These are phyloP conservation scores for Mormyrus lacerda DNA, from an alignment of 2,113 vertebrate species.

Conservation along the genomic window DNA sequence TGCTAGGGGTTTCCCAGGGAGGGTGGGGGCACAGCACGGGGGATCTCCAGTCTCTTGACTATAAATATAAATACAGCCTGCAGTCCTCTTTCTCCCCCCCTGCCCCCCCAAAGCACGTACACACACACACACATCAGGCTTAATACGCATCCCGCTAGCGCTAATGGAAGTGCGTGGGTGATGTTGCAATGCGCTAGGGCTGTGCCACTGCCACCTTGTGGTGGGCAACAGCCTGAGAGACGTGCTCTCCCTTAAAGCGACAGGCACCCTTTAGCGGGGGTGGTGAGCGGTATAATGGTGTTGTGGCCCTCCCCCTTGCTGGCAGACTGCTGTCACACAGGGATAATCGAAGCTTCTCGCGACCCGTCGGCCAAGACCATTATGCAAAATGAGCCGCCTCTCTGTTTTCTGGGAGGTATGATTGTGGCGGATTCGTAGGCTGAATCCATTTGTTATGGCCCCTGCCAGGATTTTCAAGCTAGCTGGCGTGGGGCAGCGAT, in stretches of 20 bases:
- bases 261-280: background rate
- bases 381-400: constrained; percentile 10
- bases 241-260: background rate
- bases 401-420: background rate
- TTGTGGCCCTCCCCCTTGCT: background rate
- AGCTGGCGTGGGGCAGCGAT: background rate
- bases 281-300: background rate
- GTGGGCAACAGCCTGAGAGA: background rate
- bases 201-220: background rate
- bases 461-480: background rate
- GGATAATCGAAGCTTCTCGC: background rate
- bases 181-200: background rate
- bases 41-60: constrained; percentile 52
- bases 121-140: background rate
- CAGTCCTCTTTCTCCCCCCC: background rate
- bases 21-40: constrained; percentile 35
- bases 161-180: background rate
- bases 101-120: background rate
- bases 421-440: background rate
- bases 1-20: constrained; percentile 63
- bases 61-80: constrained; percentile 60
- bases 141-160: background rate
- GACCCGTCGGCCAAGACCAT: background rate
- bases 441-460: background rate
- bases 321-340: background rate